Percentiles rank a stretch among this genome's conserved stretches.
Conservation (phyloP, 2,113 vertebrate species). For the Centropus bengalensis region DNA sequence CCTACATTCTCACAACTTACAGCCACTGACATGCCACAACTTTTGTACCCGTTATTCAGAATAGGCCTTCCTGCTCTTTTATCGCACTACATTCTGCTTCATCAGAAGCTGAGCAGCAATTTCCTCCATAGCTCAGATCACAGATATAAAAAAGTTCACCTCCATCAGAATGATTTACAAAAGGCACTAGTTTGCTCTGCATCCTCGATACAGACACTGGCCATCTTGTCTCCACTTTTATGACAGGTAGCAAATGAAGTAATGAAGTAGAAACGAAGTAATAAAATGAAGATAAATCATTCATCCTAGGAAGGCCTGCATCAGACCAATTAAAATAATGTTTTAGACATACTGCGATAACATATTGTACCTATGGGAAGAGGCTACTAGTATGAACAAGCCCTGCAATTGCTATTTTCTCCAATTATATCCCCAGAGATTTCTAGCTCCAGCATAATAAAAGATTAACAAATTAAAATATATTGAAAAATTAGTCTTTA, state of each 20-base stretch:
- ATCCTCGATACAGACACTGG: not conserved
- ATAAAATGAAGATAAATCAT: constrained; percentile 36
- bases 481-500: not conserved
- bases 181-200: not conserved
- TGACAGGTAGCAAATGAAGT: constrained; percentile 37
- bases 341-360: not conserved
- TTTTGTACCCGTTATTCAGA: not conserved
- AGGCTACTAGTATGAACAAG: not conserved
- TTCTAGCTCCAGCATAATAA: not conserved
- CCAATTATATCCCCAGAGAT: not conserved
- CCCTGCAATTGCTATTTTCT: not conserved
- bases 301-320: not conserved
- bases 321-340: constrained; percentile 53
- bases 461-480: constrained; percentile 13
- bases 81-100: not conserved
- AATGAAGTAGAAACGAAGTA: constrained; percentile 1
- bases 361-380: not conserved
- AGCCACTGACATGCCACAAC: not conserved
- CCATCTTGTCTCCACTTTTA: constrained; percentile 14
- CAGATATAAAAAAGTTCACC: not conserved
- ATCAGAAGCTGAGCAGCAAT: not conserved
- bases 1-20: not conserved
- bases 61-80: not conserved
- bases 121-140: not conserved
- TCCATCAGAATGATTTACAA: constrained; percentile 17